These are phyloP conservation scores for Heloderma charlesbogerti DNA, from an alignment of 2,113 vertebrate genomes.

Conservation along the genomic window DNA sequence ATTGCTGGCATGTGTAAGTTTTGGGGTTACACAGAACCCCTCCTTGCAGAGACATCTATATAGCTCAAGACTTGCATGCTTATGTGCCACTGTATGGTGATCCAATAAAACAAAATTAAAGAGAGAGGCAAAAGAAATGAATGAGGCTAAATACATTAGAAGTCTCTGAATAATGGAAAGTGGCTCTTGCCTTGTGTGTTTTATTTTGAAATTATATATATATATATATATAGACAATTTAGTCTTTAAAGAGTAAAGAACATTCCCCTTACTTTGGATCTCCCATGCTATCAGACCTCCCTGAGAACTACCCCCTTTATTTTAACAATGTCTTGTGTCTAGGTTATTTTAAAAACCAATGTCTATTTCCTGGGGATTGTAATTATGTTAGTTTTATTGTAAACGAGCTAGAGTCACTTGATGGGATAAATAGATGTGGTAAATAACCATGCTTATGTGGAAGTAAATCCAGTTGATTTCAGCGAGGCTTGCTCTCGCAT, in stretches of 20 bases:
- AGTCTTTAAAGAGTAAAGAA: not conserved
- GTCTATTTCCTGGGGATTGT: not conserved
- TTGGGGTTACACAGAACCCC: not conserved
- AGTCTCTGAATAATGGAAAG: not conserved
- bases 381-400: not conserved
- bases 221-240: not conserved
- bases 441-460: not conserved
- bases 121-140: not conserved
- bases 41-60: not conserved
- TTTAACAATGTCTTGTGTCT: not conserved
- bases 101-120: not conserved
- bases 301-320: not conserved
- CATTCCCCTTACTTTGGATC: not conserved
- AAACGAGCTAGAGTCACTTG: not conserved
- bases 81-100: not conserved
- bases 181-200: not conserved
- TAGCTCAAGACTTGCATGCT: not conserved
- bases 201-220: too few relatives aligned
- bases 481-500: not conserved
- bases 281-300: not conserved
- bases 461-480: not conserved
- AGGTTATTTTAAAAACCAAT: not conserved
- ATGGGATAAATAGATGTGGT: not conserved
- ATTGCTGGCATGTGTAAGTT: too few relatives aligned
- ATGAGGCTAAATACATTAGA: not conserved